A percentile compares a stretch with the other conserved stretches of the same genome.
phyloP scores from a whole-genome alignment of 2,888 invertebrate genomes.

The Acheta domesticus region DNA sequence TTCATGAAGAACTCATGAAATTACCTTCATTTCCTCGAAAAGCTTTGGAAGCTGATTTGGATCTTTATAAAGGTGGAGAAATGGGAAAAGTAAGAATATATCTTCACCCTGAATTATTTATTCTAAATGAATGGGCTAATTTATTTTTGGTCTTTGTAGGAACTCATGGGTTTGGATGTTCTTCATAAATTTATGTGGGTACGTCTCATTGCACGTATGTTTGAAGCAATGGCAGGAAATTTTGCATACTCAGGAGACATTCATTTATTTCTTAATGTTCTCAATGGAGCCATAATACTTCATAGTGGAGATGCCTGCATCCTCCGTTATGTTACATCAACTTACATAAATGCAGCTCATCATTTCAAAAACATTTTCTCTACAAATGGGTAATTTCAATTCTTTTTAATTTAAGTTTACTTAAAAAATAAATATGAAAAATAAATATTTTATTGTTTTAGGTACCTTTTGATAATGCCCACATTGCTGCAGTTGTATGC shows the following conservation, averaged over 20 bases:
- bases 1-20: constrained; percentile 98
- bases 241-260: constrained; percentile 96
- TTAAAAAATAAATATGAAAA: not conserved
- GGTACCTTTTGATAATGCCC: constrained; percentile 95
- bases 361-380: constrained; percentile 99
- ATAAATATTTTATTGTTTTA: constrained; percentile 44
- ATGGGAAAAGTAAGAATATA: constrained; percentile 68
- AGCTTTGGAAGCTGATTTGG: constrained; percentile 93
- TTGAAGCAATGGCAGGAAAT: constrained; percentile 96
- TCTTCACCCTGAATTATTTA: not conserved
- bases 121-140: not conserved
- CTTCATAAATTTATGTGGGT: constrained; percentile 99
- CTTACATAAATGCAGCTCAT: constrained; percentile 94
- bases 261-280: constrained; percentile 93
- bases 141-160: not conserved
- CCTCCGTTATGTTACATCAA: constrained; percentile 91
- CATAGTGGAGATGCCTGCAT: constrained; percentile 97
- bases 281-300: constrained; percentile 92
- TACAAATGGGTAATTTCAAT: constrained; percentile 71
- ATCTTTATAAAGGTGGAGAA: constrained; percentile 83
- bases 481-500: constrained; percentile 94
- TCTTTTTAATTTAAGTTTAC: not conserved
- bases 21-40: constrained; percentile 97
- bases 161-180: constrained; percentile 87
- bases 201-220: constrained; percentile 91